These are phyloP conservation scores for Saturnia japonica DNA, from an alignment of 2,888 invertebrate genomes.

Conservation along the genomic window DNA sequence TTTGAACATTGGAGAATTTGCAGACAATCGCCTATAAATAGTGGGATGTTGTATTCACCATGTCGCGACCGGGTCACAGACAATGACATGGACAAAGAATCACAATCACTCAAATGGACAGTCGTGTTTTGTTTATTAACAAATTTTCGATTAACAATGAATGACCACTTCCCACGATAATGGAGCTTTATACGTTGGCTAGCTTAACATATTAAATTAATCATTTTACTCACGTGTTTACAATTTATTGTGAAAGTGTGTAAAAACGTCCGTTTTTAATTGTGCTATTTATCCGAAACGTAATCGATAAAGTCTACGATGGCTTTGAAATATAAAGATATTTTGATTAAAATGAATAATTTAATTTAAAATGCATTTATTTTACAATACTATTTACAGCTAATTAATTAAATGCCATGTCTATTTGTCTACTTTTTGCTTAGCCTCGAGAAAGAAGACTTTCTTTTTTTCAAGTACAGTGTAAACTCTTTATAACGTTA, in stretches of 20 bases:
- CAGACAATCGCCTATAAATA: constrained; percentile 51
- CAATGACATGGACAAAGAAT: constrained; percentile 35
- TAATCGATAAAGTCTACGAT: too few relatives aligned
- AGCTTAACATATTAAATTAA: neutral
- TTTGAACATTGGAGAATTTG: constrained; percentile 14
- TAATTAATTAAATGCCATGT: too few relatives aligned
- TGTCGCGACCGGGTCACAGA: constrained; percentile 19
- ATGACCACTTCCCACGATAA: neutral
- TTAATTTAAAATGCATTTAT: too few relatives aligned
- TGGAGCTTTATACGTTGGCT: neutral
- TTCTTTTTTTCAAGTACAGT: too few relatives aligned
- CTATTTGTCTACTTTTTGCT: too few relatives aligned
- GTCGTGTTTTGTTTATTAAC: constrained; percentile 13
- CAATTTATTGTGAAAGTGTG: neutral
- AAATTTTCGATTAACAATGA: neutral
- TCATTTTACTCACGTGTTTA: neutral
- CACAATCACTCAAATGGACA: constrained; percentile 31
- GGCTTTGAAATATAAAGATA: too few relatives aligned
- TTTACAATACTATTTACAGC: too few relatives aligned
- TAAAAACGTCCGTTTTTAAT: too few relatives aligned
- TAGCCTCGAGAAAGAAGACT: too few relatives aligned
- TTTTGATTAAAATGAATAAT: too few relatives aligned
- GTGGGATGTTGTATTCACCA: constrained; percentile 19
- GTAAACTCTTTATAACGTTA: too few relatives aligned
- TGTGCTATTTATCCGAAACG: too few relatives aligned